These are phyloP conservation scores for Argya squamiceps DNA, from an alignment of 2,797 vertebrate genomes.

Conservation along the genomic window DNA sequence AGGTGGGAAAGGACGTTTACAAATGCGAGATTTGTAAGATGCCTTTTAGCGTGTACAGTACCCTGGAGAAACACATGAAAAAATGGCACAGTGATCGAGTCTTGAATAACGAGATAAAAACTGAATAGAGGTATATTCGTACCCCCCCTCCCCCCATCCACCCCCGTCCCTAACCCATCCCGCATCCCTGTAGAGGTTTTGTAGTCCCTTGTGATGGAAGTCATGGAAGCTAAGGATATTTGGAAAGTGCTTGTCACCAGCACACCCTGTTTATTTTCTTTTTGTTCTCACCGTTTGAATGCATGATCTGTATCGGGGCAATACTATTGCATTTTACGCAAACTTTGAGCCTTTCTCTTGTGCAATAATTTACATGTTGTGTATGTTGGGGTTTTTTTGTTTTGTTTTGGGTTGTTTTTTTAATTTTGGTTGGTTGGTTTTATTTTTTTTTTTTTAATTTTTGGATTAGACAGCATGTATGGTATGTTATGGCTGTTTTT, in stretches of 20 bases:
- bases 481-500: conserved; percentile 98
- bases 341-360: conserved; percentile 99
- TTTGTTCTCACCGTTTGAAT: conserved; percentile 94
- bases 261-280: conserved; percentile 87
- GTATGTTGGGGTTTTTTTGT: conserved; percentile 84
- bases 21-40: conserved; percentile 99
- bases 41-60: conserved; percentile 99
- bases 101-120: conserved; percentile 99
- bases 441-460: conserved; percentile 50
- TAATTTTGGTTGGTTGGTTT: conserved; percentile 64
- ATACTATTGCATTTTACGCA: conserved; percentile 99
- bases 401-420: conserved; percentile 5
- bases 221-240: conserved; percentile 88
- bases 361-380: conserved; percentile 99
- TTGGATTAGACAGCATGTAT: conserved; percentile 97
- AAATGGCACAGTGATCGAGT: conserved; percentile 99
- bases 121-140: conserved; percentile 95
- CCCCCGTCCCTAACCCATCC: conserved; percentile 41
- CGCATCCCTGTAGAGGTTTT: conserved; percentile 89
- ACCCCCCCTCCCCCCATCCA: conserved; percentile 8
- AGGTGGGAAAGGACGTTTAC: conserved; percentile 99
- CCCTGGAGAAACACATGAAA: conserved; percentile 99
- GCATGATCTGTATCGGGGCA: conserved; percentile 99
- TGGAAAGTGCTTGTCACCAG: conserved; percentile 97
- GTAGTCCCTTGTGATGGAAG: conserved; percentile 86